Evolutionary conservation across 2,113 vertebrate genomes (phyloP).

Genomic region (Aegypius monachus): DNA sequence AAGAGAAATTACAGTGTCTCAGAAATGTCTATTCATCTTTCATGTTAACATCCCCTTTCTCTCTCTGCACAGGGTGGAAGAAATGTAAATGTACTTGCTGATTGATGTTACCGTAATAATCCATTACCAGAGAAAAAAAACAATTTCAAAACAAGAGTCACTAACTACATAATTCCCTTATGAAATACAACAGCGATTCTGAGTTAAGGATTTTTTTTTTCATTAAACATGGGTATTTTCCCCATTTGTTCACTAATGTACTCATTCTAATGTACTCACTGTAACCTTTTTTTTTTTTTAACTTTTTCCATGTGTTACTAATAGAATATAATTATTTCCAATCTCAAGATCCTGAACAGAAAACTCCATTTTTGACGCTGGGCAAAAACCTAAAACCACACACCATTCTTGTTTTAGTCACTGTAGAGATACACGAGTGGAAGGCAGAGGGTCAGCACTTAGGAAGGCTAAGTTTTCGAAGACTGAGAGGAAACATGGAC

Average conservation of each 20-base stretch:
- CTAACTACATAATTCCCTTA: neutral
- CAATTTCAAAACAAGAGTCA: neutral
- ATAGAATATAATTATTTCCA: neutral
- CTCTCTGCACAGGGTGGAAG: neutral
- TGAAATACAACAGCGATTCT: neutral
- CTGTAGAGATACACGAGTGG: neutral
- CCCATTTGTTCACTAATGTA: neutral
- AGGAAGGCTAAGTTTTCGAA: neutral
- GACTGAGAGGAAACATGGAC: neutral
- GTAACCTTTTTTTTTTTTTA: neutral
- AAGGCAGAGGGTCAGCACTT: neutral
- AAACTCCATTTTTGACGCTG: neutral
- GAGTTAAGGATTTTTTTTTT: neutral
- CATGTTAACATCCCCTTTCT: neutral
- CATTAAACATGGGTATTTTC: neutral
- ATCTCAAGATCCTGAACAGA: neutral
- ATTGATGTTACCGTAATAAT: neutral
- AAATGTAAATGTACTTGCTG: neutral
- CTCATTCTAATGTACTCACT: neutral
- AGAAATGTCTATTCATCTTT: neutral
- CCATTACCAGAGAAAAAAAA: neutral
- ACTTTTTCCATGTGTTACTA: neutral
- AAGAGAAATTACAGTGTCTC: neutral
- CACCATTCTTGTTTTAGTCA: neutral
- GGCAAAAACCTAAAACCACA: neutral